Percentiles rank a stretch among this genome's conserved stretches.
Conservation (phyloP, 2,888 invertebrate species). For the Malacosoma neustria region DNA sequence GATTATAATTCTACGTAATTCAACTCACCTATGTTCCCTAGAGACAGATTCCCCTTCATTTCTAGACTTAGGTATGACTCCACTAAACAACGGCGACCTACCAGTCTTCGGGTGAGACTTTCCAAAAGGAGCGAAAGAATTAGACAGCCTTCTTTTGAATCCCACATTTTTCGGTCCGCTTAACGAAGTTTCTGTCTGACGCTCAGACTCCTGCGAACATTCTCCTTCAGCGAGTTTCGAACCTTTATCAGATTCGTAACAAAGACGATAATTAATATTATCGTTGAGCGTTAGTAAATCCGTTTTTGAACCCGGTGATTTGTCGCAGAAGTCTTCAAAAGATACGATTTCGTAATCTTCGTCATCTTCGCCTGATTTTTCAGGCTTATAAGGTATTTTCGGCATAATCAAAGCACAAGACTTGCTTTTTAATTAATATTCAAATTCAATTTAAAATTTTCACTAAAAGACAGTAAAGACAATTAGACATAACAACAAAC, state of each 20-base stretch:
- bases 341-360: slow-evolving; percentile 72
- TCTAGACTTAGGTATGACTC: slow-evolving; percentile 46
- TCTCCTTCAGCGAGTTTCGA: slow-evolving; percentile 46
- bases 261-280: slow-evolving; percentile 67
- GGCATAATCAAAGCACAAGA: too few species aligned
- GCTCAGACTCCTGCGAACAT: slow-evolving; percentile 39
- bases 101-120: slow-evolving; percentile 34
- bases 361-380: slow-evolving; percentile 49
- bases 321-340: slow-evolving; percentile 76
- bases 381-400: slow-evolving; percentile 61
- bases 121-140: slow-evolving; percentile 55
- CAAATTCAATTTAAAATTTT: too few species aligned
- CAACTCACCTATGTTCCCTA: slow-evolving; percentile 55
- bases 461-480: too few species aligned
- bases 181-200: slow-evolving; percentile 55
- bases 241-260: slow-evolving; percentile 53
- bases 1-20: neutral
- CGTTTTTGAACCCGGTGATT: slow-evolving; percentile 63
- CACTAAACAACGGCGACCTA: slow-evolving; percentile 44
- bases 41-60: slow-evolving; percentile 39
- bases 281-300: slow-evolving; percentile 72
- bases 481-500: too few species aligned
- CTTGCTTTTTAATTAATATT: too few species aligned
- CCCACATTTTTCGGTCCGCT: slow-evolving; percentile 45
- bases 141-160: slow-evolving; percentile 41